Evolutionary conservation across 2,797 vertebrate genomes (phyloP).

Genomic region (Smutsia gigantea): DNA sequence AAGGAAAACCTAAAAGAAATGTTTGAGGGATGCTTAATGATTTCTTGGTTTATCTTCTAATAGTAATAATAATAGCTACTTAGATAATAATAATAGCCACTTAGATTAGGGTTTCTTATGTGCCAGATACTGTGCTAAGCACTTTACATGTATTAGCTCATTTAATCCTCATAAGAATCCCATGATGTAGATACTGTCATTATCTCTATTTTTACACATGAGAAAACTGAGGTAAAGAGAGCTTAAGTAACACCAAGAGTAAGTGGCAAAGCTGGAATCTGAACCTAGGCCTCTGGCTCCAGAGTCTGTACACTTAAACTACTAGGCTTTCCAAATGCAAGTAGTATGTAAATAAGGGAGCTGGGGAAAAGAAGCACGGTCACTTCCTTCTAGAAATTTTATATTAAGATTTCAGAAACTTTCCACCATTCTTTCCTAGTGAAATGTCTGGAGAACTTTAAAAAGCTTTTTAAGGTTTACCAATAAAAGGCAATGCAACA

Average conservation of each 20-base stretch:
- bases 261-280: background rate
- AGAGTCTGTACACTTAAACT: background rate
- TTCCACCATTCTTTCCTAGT: background rate
- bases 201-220: background rate
- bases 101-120: background rate
- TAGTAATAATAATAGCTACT: background rate
- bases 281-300: background rate
- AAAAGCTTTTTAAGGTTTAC: slow-evolving; percentile 13
- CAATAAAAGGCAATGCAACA: background rate
- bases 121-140: background rate
- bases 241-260: background rate
- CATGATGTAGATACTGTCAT: background rate
- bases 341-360: background rate
- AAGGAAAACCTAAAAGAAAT: slow-evolving; percentile 3
- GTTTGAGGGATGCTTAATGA: background rate
- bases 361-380: background rate
- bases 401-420: slow-evolving; percentile 40
- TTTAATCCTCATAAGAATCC: background rate
- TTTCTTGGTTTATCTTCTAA: slow-evolving; percentile 26
- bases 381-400: background rate
- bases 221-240: slow-evolving; percentile 23
- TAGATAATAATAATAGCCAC: background rate
- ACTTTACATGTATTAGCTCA: background rate
- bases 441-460: background rate
- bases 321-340: background rate